Conservation (phyloP, 92 coral and sea anemone species). For the Palythoa heliodiscus region DNA sequence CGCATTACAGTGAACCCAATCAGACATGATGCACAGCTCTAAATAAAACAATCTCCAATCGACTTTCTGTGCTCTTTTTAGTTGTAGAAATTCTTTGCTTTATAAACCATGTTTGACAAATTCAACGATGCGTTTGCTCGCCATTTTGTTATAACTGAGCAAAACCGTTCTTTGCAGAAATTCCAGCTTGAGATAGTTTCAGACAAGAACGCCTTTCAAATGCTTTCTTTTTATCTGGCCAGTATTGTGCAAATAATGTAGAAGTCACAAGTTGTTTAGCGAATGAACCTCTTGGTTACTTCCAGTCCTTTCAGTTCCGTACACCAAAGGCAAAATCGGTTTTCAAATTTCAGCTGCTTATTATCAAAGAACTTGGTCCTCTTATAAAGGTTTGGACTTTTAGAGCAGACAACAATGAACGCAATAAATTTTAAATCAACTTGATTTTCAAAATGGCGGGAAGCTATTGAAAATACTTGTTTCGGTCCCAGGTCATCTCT, state of each 20-base stretch:
- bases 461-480: background rate
- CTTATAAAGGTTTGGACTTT: background rate
- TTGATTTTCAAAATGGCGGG: constrained; percentile 2
- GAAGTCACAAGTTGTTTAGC: background rate
- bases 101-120: background rate
- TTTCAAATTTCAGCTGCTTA: background rate
- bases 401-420: background rate
- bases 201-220: background rate
- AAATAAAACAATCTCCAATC: background rate
- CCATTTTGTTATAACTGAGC: constrained; percentile 4
- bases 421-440: background rate
- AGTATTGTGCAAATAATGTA: background rate
- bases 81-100: background rate
- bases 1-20: constrained; percentile 96
- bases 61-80: background rate
- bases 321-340: background rate
- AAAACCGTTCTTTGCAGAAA: background rate
- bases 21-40: constrained; percentile 62
- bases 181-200: background rate
- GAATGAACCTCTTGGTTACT: constrained; percentile 18
- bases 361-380: background rate
- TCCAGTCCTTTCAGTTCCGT: constrained; percentile 31
- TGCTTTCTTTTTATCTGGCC: background rate
- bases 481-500: constrained; percentile 6
- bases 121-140: background rate